Percentiles rank a stretch among this genome's conserved stretches.
phyloP scores from a whole-genome alignment of 1,140 invertebrate species.

The Penaeus indicus region DNA sequence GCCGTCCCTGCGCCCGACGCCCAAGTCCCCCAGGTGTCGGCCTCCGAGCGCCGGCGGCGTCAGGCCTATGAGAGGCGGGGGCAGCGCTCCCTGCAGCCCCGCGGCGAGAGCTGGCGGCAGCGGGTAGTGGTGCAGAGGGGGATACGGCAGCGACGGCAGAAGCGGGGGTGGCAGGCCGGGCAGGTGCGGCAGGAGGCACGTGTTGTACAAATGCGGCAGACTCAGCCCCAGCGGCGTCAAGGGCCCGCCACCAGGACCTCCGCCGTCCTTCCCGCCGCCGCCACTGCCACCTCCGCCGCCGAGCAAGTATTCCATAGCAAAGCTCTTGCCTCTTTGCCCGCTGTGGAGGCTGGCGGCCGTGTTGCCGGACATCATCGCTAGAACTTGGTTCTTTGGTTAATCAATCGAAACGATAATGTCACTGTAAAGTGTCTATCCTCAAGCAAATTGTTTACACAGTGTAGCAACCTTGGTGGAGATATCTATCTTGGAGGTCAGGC shows the following conservation, averaged over 20 bases:
- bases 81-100: slow-evolving; percentile 43
- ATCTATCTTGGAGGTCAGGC: no score
- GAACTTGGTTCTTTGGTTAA: neutral
- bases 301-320: slow-evolving; percentile 59
- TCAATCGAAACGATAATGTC: no score
- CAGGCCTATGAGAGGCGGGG: slow-evolving; percentile 49
- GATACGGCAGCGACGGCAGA: slow-evolving; percentile 52
- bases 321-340: slow-evolving; percentile 56
- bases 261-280: slow-evolving; percentile 31
- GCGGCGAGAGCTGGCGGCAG: slow-evolving; percentile 44
- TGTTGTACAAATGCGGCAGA: slow-evolving; percentile 58
- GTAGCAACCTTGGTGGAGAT: no score
- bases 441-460: neutral
- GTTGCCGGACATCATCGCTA: slow-evolving; percentile 51
- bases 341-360: slow-evolving; percentile 47
- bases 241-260: slow-evolving; percentile 38
- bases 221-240: slow-evolving; percentile 44
- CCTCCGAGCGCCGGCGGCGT: slow-evolving; percentile 35
- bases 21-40: slow-evolving; percentile 50
- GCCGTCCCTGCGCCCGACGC: slow-evolving; percentile 33
- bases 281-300: slow-evolving; percentile 35
- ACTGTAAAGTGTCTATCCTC: neutral
- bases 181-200: slow-evolving; percentile 56
- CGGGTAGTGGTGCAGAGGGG: slow-evolving; percentile 55
- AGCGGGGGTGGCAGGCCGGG: slow-evolving; percentile 53